Evolutionary conservation across 2,797 vertebrate genomes (phyloP), one percentile per base, ranked within the genome.

Genomic region (Periparus ater): DNA sequence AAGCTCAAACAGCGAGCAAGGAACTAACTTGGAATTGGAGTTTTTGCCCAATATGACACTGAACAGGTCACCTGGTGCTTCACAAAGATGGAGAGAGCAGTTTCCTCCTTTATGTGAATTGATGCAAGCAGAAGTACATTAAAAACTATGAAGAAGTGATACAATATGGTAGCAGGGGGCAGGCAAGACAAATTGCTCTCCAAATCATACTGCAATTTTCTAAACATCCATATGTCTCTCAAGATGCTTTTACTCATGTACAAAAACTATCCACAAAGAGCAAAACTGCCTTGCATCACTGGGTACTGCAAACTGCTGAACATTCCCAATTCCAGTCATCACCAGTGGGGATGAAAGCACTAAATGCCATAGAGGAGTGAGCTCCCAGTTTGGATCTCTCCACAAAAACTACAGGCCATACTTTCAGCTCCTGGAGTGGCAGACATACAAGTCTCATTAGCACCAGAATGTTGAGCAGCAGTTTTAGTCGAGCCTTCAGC

Each of bases 381-480:
- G 66, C 32, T 61, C 81, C 77, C 40, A 67, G 76, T 93, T 85
- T 65, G 89, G 83, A 66, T 85, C 63, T 75, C 85, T 71, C 68
- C 22, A 32, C 34, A 73, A 70, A 88, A 93, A n/a, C 91, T 92
- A 8, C 74, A 61, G 93, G 95, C 81, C 86, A 80, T 44, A 67
- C 91, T 94, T 88, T 44, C 76, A 85, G 89, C 91, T 90, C 66
- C 87, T 94, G 20, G 0, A 89, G 93, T 91, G 95, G 94, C 95
- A 95, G 91, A 81, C 89, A 92, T 60, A 86, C 91, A 93, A 94
- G 87, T 94, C 95, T 95, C 91, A 91, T 94, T 96, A 96, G 91
- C 95, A 94, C 76, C 96, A 96, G 95, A 95, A 97, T 74, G 92
- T 54, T 90, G 92, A 97, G 89, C 95, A 96, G 92, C 94, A 96